Percentiles rank a stretch among this genome's conserved stretches.
phyloP scores from a whole-genome alignment of 2,797 vertebrate species.

The Bucorvus abyssinicus region DNA sequence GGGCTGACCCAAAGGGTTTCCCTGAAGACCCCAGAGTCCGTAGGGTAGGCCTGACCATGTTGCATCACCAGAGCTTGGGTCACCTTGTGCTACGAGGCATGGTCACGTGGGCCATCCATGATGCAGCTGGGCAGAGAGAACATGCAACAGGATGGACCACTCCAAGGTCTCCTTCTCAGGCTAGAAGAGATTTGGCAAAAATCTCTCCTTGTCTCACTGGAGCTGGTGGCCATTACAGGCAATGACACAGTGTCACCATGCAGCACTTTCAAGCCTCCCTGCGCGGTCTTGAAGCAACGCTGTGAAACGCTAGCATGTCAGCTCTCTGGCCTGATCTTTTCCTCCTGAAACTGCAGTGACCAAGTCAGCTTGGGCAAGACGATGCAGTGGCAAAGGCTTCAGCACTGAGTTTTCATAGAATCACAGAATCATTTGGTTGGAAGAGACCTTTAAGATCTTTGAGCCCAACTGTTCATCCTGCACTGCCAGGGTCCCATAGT shows the following conservation, averaged over 20 bases:
- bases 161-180: not conserved
- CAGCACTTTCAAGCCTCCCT: not conserved
- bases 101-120: fast-evolving
- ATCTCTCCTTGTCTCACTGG: not conserved
- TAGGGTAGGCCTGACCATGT: fast-evolving
- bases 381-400: not conserved
- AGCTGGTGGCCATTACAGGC: not conserved
- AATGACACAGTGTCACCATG: not conserved
- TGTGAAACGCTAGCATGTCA: fast-evolving
- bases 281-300: not conserved
- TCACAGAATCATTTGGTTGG: too few relatives aligned
- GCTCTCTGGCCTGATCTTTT: not conserved
- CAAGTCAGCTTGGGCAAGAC: not conserved
- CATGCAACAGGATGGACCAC: not conserved
- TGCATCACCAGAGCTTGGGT: not conserved
- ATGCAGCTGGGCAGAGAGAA: not conserved
- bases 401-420: not conserved
- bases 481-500: not conserved
- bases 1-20: not conserved
- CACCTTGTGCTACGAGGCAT: not conserved
- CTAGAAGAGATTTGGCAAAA: not conserved
- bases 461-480: too few relatives aligned
- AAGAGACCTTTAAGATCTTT: too few relatives aligned
- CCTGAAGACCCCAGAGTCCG: not conserved
- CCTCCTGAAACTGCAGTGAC: not conserved